Conservation (phyloP, 2,113 vertebrate genomes). For the Genyomyrus donnyi region DNA sequence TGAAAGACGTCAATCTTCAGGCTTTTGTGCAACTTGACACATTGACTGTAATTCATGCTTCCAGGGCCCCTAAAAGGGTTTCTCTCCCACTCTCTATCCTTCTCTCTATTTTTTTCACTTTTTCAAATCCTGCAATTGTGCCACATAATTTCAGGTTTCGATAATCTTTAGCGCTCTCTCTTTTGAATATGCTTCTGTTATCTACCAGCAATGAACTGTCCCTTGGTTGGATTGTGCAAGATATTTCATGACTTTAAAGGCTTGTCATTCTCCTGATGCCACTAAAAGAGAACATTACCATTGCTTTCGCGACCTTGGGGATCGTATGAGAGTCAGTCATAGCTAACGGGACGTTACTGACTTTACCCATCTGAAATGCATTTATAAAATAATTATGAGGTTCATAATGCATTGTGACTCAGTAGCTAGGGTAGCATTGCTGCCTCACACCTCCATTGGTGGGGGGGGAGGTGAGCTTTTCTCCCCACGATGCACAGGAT, state of each 20-base stretch:
- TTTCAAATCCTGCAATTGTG: neutral
- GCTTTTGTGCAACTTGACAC: slow-evolving; percentile 11
- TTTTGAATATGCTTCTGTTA: neutral
- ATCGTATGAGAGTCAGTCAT: neutral
- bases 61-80: neutral
- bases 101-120: neutral
- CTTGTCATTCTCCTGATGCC: neutral
- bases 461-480: neutral
- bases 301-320: neutral
- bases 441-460: neutral
- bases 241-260: neutral
- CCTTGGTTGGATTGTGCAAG: neutral
- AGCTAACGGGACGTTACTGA: neutral
- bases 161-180: neutral
- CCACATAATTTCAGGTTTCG: neutral
- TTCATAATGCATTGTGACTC: neutral
- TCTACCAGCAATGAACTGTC: neutral
- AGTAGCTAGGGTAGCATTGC: neutral
- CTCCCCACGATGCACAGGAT: neutral
- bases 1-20: neutral
- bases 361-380: neutral
- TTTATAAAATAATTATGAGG: neutral
- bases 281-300: neutral
- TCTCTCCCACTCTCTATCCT: neutral
- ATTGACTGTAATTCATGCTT: slow-evolving; percentile 1